Evolutionary conservation across 2,888 invertebrate species (phyloP), one percentile per base, ranked within the genome.

Genomic region (Patella pellucida): DNA sequence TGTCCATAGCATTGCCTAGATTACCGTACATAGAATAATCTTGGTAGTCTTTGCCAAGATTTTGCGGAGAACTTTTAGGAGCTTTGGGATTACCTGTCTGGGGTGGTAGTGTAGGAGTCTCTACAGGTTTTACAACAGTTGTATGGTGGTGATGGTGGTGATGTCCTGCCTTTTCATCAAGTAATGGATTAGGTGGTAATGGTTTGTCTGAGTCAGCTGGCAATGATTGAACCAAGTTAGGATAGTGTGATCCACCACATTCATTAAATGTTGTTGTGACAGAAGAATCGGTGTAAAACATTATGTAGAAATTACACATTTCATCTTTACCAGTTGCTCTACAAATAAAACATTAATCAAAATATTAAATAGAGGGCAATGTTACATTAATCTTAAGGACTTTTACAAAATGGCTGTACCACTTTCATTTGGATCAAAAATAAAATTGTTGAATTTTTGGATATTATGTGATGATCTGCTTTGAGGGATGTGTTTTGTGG

Each of bases 161-260:
- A 69, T 85, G 84, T 9, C 85, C 86, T 14, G 88, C 89, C n/a
- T 75, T 76, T 15, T 83, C 86, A 52, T 90, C 90, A 23, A 90
- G 82, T 0, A 72, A 76, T 23, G 92, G 91, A 84, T 93, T 93
- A n/a, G 89, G 88, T 14, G 93, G 93, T 11, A 93, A 87, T 0
- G 92, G 91, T 4, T 84, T 84, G 74, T 91, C 91, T 5, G 90
- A 91, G 78, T 89, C 91, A 0, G 81, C 72, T 4, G 92, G 92
- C 16, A 92, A 82, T 52, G 83, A 78, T 3, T 76, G 54, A 19
- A 87, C 83, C 15, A 92, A 77, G 0, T 79, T 74, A 0, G 82
- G 79, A 54, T 84, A 82, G 9, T 83, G 67, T 78, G 89, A 84
- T 11, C 82, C 81, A 2, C 54, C 74, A 77, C 90, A 90, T 2